Base-by-base conservation (phyloP, 2,797 vertebrate genomes). In the Alca torda region DNA sequence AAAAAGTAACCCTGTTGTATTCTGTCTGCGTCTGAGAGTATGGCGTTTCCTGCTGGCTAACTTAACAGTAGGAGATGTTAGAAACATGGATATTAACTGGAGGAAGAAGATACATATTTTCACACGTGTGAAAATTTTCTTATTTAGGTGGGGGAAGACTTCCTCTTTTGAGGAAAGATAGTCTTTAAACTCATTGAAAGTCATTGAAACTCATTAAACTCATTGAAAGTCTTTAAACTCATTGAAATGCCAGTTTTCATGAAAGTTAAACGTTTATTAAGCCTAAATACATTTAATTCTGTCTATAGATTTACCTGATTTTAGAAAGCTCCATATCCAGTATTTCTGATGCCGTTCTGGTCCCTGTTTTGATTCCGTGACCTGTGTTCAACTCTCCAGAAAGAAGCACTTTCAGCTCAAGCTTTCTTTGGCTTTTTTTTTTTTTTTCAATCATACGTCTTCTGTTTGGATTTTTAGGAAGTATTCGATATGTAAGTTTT, bases 81-180 rank as follows among this genome's bases (percentile, higher is more conserved):
- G 85, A 95, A 80, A 26, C 11, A 13, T 7, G 6, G 31, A 6
- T 69, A 65, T 54, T 69, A 89, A 51, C 26, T 54, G 41, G 30
- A 78, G 74, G 39, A 87, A 79, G 31, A 82, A 68, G 21, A 30
- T 85, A 6, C 14, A 9, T 82, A 3, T 83, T 91, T 90, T 79
- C 31, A 41, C 4, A 4, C 0, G 0, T 16, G 2, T 51, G 19
- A 60, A 45, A 7, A 39, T 45, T 46, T 39, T 67, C 9, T 46
- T 68, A 16, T 18, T 65, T 51, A 12, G 8, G 6, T 81, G 39
- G 26, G 39, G 23, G 19, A 41, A 31, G 13, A 14, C 26, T 61
- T 39, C 35, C 17, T 39, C 37, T 57, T 83, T 82, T 51, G 10
- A 61, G 73, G 50, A 60, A 82, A 75, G 6, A 16, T 41, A 37